Base-by-base conservation (phyloP, 2,797 vertebrate species). In the Anguilla obscura region DNA sequence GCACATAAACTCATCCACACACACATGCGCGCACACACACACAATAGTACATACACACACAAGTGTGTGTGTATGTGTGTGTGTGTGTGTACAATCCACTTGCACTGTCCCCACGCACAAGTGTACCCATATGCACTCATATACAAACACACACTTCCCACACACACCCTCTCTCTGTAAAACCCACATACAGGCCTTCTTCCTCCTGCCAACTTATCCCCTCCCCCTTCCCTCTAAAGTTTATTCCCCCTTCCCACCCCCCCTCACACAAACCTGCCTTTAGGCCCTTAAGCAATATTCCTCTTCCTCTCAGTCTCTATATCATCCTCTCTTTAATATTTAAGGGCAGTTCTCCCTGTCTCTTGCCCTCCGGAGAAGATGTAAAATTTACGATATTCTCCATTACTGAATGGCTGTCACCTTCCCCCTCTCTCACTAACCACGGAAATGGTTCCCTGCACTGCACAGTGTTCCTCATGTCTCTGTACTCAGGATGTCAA, bases 311-410 rank as follows among this genome's bases (percentile, higher is more conserved):
- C 83, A 80, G 50, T 88, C 52, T 84, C 12, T 54, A 21, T 24
- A 2, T 50, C 85, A 8, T 30, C n/a, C 36, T 79, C 85, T 74
- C 48, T 66, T 80, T 87, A 80, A 86, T 86, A 71, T 85, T 90
- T 89, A 89, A 60, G 86, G 58, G 60, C 60, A 58, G 30, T 74
- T 79, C 85, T 63, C 45, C 76, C 66, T 84, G 45, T 76, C 71
- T 56, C 36, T 45, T 76, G n/a, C 50, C 60, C 85, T 87, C 33
- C 86, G 52, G 83, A 50, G 69, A 85, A 88, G 83, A 54, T 80
- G 58, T 86, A 86, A 88, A 87, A 85, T 90, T 76, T 84, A 86
- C 40, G 85, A 66, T 84, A 21, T 1, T 86, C 86, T 66, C 86
- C 3, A n/a, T 30, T 83, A 16, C 3, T 58, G 60, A 33, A 87